These are phyloP conservation scores for Silurus meridionalis DNA, from an alignment of 2,113 vertebrate species.

Conservation along the genomic window DNA sequence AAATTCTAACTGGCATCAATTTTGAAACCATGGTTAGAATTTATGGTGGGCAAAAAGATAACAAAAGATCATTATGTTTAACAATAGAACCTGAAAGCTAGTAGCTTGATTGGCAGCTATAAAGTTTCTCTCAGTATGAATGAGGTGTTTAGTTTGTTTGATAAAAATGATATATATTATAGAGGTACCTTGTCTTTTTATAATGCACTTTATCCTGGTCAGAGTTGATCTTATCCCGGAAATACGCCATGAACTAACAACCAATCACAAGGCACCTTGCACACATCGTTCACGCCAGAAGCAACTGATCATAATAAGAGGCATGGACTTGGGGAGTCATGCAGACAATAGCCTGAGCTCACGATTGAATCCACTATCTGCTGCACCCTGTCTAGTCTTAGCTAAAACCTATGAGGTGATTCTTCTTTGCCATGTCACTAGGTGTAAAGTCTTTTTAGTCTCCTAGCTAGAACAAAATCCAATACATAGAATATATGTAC, in stretches of 20 bases:
- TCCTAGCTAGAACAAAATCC: background rate
- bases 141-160: background rate
- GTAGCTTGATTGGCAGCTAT: background rate
- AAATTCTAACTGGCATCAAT: background rate
- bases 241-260: background rate
- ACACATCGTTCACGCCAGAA: background rate
- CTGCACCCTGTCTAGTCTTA: background rate
- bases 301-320: background rate
- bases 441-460: background rate
- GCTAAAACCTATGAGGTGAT: background rate
- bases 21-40: slow-evolving; percentile 28
- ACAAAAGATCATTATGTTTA: background rate
- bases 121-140: background rate
- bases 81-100: background rate
- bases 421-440: background rate
- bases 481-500: too few species aligned
- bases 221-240: background rate
- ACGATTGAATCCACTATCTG: background rate
- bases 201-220: background rate
- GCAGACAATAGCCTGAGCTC: background rate
- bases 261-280: background rate
- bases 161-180: background rate
- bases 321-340: background rate
- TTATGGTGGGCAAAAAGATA: slow-evolving; percentile 2
- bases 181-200: background rate